Evolutionary conservation across 2,113 vertebrate genomes (phyloP).

Genomic region (human (Homo sapiens)): GRCh38 chr17:65321001-65321500

Average conservation of each 20-base stretch:
- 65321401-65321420: too few species aligned
- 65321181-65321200: too few species aligned
- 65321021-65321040: not conserved
- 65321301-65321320: not conserved
- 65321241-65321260: not conserved
- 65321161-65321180: too few species aligned
- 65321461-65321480: not conserved
- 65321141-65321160: not conserved
- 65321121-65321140: not conserved
- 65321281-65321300: not conserved
- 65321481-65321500: not conserved
- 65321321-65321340: not conserved
- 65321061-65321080: constrained; percentile 12
- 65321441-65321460: not conserved
- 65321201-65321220: not conserved
- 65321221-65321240: not conserved
- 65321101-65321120: not conserved
- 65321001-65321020: constrained; percentile 13
- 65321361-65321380: accelerated
- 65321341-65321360: too few species aligned
- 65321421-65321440: not conserved
- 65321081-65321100: not conserved
- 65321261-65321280: not conserved
- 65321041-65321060: constrained; percentile 33
- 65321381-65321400: not conserved